Percentiles rank a stretch among this genome's conserved stretches.
These are phyloP conservation scores for Scyliorhinus canicula DNA, from an alignment of 2,797 vertebrate genomes.

Conservation along the genomic window DNA sequence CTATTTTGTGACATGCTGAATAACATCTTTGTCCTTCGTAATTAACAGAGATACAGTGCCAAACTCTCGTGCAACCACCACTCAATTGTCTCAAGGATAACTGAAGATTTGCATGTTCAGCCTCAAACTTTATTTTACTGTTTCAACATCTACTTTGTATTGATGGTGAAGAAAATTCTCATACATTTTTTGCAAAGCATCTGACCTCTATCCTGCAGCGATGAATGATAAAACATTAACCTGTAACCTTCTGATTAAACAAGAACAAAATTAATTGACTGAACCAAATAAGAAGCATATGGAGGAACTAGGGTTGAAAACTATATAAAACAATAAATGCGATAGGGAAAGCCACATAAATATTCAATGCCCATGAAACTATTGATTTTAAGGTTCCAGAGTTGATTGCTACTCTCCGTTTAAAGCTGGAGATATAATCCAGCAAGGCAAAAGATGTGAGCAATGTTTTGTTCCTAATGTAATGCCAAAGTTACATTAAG, in stretches of 20 bases:
- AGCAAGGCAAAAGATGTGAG: background rate
- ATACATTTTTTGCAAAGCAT: constrained; percentile 3
- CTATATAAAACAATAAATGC: background rate
- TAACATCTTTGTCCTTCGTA: background rate
- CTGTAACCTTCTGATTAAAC: background rate
- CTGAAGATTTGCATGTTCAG: background rate
- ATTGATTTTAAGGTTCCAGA: background rate
- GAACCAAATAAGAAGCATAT: constrained; percentile 14
- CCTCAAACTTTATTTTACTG: background rate
- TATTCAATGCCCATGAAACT: background rate
- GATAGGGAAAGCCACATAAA: background rate
- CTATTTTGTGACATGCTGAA: background rate
- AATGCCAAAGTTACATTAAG: background rate
- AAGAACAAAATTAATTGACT: constrained; percentile 5
- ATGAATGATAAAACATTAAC: constrained; percentile 22
- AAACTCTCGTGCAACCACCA: background rate
- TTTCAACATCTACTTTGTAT: background rate
- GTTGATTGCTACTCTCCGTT: background rate
- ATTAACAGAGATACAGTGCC: background rate
- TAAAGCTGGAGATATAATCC: background rate
- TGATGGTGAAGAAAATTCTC: background rate
- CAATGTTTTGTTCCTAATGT: background rate
- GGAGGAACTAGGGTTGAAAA: constrained; percentile 18
- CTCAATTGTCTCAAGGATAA: background rate
- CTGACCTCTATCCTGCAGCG: background rate